Evolutionary conservation across 1,140 invertebrate genomes (phyloP).

Genomic region (Delia radicum): DNA sequence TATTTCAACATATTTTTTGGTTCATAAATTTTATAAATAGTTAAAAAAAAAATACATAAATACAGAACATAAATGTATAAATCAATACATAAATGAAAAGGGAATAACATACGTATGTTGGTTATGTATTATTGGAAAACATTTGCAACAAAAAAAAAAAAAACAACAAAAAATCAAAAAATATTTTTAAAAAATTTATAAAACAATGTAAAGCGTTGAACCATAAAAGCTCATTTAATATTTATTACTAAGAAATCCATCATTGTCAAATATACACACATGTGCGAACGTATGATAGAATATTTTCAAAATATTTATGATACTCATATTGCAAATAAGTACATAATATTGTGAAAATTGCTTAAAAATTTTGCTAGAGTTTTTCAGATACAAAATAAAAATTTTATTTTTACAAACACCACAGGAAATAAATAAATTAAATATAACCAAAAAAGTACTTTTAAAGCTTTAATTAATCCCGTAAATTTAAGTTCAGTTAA

Average conservation of each 20-base stretch:
- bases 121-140: neutral
- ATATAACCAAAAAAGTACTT: neutral
- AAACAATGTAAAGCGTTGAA: conserved; percentile 3
- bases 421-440: conserved; percentile 11
- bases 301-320: neutral
- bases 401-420: neutral
- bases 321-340: neutral
- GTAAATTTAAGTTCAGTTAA: neutral
- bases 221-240: conserved; percentile 22
- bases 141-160: neutral
- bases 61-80: neutral
- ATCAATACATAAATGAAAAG: neutral
- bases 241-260: conserved; percentile 18
- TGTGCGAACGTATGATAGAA: neutral
- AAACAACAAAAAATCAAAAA: neutral
- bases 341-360: too few relatives aligned
- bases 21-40: neutral
- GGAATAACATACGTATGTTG: neutral
- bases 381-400: too few relatives aligned
- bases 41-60: neutral
- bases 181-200: neutral
- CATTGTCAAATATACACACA: conserved; percentile 17
- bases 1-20: neutral
- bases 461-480: too few relatives aligned
- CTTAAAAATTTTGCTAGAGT: too few relatives aligned